Conservation (phyloP, 2,888 invertebrate species). For the Drosophila cognata region DNA sequence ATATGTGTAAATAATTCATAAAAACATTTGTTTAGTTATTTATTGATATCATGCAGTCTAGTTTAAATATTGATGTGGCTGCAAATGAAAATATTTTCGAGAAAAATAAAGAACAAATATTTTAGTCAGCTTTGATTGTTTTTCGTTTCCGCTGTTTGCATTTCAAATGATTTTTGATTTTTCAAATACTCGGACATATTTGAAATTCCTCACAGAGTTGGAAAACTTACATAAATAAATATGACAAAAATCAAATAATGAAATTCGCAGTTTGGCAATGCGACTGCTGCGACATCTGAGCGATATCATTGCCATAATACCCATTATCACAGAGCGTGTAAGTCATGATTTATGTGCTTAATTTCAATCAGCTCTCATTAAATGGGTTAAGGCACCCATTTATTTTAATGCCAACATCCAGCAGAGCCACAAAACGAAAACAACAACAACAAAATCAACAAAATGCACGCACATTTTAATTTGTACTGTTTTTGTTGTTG, state of each 20-base stretch:
- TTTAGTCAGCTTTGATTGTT: neutral
- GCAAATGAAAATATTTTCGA: neutral
- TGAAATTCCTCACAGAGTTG: neutral
- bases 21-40: neutral
- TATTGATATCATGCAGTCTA: neutral
- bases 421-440: neutral
- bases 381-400: constrained; percentile 58
- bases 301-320: neutral
- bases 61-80: neutral
- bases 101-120: neutral
- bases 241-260: neutral
- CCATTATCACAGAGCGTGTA: neutral
- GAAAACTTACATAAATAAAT: neutral
- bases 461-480: constrained; percentile 50
- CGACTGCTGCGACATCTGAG: neutral
- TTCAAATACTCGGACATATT: neutral
- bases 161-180: neutral
- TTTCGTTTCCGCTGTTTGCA: neutral
- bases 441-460: neutral
- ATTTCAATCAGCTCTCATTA: constrained; percentile 57
- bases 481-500: constrained; percentile 10
- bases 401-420: constrained; percentile 36
- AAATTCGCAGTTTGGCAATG: neutral
- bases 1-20: neutral
- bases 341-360: constrained; percentile 36